Base-by-base conservation (phyloP, 1,140 invertebrate genomes). In the Cotesia typhae region DNA sequence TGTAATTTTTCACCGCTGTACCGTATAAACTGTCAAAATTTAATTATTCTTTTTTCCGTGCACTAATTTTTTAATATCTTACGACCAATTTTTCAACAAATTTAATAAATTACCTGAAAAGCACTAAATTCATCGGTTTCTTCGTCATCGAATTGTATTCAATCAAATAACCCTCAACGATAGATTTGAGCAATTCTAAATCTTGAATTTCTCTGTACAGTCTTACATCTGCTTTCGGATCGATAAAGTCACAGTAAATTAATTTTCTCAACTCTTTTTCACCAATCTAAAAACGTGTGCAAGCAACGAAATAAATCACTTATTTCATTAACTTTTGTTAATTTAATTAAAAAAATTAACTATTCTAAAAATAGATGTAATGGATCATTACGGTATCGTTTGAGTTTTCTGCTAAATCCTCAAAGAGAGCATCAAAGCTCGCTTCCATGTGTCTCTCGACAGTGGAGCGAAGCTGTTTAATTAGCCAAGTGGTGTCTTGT, bases 81-180 rank as follows among this genome's bases (percentile, higher is more conserved):
- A 17, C 17, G 17, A 17, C 1, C 17, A 17, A 17, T 0, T 17
- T 17, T 17, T 17, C 17, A 17, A 17, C 1, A 17, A 17, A 17
- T 17, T 17, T 17, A 17, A 17, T 17, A 17, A 28, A 28, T 28
- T 84, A 93, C 94, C 93, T 93, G 83, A 98, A 99, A 35, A 99
- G 87, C 3, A 98, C 96, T 59, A 99, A 88, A 88, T 96, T 96
- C 97, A 99, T 98, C 0, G 96, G 96, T 81, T 98, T 98, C 83
- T 97, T 98, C 20, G 94, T 96, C 93, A 98, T 95, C 72, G 96
- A 95, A 83, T 99, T 98, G 79, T 93, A 98, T 81, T 99, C 97
- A 2, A 92, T 91, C 10, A 99, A 88, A 87, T 95, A 98, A 0
- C 92, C 92, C 81, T 98, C 96, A 0, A 96, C 95, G n/a, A 96